phyloP scores from a whole-genome alignment of 2,797 vertebrate species.

The Cuculus canorus region DNA sequence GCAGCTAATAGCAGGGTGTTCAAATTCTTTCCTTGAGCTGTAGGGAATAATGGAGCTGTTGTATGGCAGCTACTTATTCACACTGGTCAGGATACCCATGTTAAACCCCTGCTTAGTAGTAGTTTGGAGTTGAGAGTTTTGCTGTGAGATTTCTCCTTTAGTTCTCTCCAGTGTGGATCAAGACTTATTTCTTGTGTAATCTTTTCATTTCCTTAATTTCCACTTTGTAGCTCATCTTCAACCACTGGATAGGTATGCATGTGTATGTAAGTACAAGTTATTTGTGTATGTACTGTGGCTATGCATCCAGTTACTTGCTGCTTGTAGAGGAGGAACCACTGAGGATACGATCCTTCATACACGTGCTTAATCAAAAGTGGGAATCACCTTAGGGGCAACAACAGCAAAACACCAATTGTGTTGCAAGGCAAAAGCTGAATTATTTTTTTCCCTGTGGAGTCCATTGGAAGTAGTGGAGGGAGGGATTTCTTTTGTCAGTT shows the following conservation, averaged over 20 bases:
- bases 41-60: neutral
- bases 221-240: neutral
- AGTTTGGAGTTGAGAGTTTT: neutral
- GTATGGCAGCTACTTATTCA: neutral
- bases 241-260: neutral
- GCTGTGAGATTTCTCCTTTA: neutral
- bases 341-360: neutral
- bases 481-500: constrained; percentile 54
- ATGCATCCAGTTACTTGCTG: neutral
- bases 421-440: constrained; percentile 2
- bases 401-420: neutral
- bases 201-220: neutral
- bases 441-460: neutral
- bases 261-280: neutral
- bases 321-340: neutral
- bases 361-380: neutral
- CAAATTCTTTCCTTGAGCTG: neutral
- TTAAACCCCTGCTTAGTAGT: neutral
- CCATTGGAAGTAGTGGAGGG: neutral
- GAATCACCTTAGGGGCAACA: neutral
- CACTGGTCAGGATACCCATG: neutral
- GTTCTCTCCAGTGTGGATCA: neutral
- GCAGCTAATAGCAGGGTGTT: neutral
- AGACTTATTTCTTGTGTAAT: neutral
- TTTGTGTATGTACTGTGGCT: neutral